These are phyloP conservation scores for Anguilla obscura DNA, from an alignment of 2,797 vertebrate species.

Conservation along the genomic window DNA sequence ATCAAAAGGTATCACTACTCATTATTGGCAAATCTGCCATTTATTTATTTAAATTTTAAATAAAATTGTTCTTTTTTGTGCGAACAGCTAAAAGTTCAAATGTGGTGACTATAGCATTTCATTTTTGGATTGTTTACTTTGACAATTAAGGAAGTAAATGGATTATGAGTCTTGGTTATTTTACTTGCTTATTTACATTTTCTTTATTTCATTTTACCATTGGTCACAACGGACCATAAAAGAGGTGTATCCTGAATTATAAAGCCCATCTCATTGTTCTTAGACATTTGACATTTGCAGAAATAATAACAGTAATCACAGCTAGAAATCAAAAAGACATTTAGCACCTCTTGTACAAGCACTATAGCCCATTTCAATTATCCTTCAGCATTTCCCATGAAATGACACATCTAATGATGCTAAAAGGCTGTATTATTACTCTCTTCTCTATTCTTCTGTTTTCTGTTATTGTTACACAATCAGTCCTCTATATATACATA, in stretches of 20 bases:
- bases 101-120: neutral
- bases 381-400: neutral
- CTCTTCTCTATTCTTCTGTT: neutral
- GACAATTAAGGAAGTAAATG: neutral
- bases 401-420: neutral
- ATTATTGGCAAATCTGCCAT: neutral
- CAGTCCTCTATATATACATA: too few species aligned
- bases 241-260: slow-evolving; percentile 2
- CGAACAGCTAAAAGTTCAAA: neutral
- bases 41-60: neutral
- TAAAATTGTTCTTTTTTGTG: neutral
- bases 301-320: neutral
- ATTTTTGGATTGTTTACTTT: neutral
- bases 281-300: neutral
- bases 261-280: neutral
- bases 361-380: neutral
- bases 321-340: neutral
- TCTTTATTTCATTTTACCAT: slow-evolving; percentile 9
- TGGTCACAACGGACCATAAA: neutral
- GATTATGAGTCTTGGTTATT: neutral
- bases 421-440: neutral
- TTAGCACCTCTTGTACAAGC: neutral
- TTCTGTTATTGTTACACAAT: too few species aligned
- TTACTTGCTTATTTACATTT: neutral
- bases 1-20: neutral